Percentiles rank a stretch among this genome's conserved stretches.
phyloP scores from a whole-genome alignment of 1,140 invertebrate genomes.

The Mizuhopecten yessoensis region DNA sequence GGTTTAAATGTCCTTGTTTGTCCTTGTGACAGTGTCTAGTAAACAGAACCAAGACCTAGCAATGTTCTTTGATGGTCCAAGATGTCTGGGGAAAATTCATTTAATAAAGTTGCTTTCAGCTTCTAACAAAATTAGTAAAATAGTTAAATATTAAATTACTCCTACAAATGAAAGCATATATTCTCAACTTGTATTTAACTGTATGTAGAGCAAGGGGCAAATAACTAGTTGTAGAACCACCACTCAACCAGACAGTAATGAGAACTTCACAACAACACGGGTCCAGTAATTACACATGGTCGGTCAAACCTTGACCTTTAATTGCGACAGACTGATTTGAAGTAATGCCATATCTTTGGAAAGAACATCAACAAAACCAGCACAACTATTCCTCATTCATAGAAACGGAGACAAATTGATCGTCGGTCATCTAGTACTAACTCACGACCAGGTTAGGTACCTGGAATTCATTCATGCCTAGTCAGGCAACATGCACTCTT shows the following conservation, averaged over 20 bases:
- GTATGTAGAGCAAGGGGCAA: background rate
- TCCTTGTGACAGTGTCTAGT: background rate
- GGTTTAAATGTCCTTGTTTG: background rate
- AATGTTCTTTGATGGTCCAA: background rate
- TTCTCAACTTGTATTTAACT: background rate
- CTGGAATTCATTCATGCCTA: conserved; percentile 19
- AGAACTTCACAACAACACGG: background rate
- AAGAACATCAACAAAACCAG: conserved; percentile 1
- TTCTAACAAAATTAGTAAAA: too few relatives aligned
- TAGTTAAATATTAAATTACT: background rate
- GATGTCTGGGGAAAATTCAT: too few relatives aligned
- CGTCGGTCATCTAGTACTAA: conserved; percentile 31
- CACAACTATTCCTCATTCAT: conserved; percentile 10
- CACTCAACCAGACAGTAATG: background rate
- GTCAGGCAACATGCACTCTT: background rate
- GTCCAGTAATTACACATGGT: background rate
- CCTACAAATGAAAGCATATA: background rate
- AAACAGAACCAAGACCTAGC: background rate
- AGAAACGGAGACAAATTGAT: background rate
- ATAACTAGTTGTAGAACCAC: background rate
- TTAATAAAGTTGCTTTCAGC: too few relatives aligned
- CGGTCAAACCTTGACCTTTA: background rate
- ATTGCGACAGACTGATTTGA: background rate
- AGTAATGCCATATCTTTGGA: background rate
- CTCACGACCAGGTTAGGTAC: background rate